phyloP scores from a whole-genome alignment of 2,113 vertebrate genomes.

The Spheniscus mendiculus region DNA sequence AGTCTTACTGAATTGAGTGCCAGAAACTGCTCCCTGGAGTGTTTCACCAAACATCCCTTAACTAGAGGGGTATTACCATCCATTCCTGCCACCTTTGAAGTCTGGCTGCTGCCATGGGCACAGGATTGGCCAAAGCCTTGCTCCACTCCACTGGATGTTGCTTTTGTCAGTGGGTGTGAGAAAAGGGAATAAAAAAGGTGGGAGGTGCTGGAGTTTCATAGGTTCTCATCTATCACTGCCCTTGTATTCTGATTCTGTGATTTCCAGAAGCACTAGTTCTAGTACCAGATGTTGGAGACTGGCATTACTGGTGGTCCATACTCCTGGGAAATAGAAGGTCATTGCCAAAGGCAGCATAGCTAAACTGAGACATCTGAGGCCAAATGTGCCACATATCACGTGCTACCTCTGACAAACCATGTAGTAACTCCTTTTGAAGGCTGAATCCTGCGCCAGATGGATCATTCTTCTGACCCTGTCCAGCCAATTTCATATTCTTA shows the following conservation, averaged over 20 bases:
- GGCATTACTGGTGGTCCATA: neutral
- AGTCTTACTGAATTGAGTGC: neutral
- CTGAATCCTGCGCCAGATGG: neutral
- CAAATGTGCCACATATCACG: neutral
- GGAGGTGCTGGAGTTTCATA: neutral
- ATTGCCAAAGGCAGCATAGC: neutral
- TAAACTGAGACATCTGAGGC: neutral
- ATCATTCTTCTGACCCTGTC: neutral
- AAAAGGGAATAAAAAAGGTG: neutral
- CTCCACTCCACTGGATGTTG: neutral
- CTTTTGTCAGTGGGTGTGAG: neutral
- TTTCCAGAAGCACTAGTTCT: neutral
- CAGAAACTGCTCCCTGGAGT: neutral
- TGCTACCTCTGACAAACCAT: neutral
- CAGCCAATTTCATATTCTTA: neutral
- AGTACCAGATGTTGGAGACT: neutral
- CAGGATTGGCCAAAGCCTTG: neutral
- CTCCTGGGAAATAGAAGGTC: neutral
- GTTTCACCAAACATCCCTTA: neutral
- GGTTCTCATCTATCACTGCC: neutral
- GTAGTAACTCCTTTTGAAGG: neutral
- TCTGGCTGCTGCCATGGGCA: neutral
- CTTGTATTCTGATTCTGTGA: neutral
- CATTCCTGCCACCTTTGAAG: neutral
- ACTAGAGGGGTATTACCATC: neutral